Base-by-base conservation (phyloP, 1,140 invertebrate genomes). In the Drosophila grimshawi region DNA sequence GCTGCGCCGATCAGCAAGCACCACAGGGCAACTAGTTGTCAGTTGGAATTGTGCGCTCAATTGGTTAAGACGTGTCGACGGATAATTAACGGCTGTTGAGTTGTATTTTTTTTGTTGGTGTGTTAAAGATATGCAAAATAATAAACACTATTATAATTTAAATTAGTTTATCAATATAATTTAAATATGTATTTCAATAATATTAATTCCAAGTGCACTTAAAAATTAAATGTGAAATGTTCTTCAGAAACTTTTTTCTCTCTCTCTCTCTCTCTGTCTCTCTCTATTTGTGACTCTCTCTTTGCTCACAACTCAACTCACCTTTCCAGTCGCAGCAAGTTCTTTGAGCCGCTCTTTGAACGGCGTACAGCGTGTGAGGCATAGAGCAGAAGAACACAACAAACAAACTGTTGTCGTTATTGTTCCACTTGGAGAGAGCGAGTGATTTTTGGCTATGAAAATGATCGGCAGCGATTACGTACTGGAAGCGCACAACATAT, bases 401-500 rank as follows among this genome's bases (percentile, higher is more conserved):
- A 86, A 81, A 86, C 78, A 86, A 81, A 69, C 19, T 0, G 19
- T 19, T 19, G 19, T 19, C 19, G 19, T 19, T 19, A 55, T 32
- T 29, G 61, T 39, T 51, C 48, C 33, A 64, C 46, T 41, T 63
- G 61, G 32, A 7, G 51, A 46, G 62, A 35, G 43, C 35, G 63
- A 41, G 5, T 27, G 27, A 10, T 64, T 52, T n/a, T 75, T 30
- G 83, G 80, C 77, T 78, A 92, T 92, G 88, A 92, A 92, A 92
- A 97, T 97, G 96, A 95, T 96, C 56, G 94, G 95, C 29, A 95
- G 94, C 79, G 97, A 98, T 86, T 97, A 97, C 91, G 95, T 96
- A 30, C 93, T 98, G 81, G 97, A 98, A 92, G 93, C 98, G 60
- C 95, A 95, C 66, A 97, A 97, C 92, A 96, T 98, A 46, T 98